Evolutionary conservation across 2,113 vertebrate genomes (phyloP), one percentile per base, ranked within the genome.

Genomic region (Ailuropoda melanoleuca): DNA sequence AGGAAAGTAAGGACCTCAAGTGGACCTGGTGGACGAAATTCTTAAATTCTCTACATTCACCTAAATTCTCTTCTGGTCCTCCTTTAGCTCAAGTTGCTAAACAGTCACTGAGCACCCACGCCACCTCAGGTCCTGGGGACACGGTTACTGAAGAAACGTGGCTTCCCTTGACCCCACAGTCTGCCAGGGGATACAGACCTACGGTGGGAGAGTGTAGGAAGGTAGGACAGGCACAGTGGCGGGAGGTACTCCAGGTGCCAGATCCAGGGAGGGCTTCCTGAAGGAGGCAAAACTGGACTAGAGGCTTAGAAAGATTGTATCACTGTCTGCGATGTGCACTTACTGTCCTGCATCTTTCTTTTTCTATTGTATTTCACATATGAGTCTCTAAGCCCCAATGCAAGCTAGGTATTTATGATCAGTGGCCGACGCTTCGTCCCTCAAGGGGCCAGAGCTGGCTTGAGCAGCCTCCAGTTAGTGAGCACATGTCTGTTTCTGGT

Each of bases 21-120:
- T 17, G 37, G 56, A 66, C 23, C 34, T 8, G 10, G 18, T 50
- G 6, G 72, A 85, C 53, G n/a, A 48, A 53, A 19, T 64, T 84
- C 56, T 80, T 77, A 82, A 21, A 39, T 43, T 90, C 62, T 82
- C 78, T 46, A 31, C 81, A 37, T 90, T 75, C 77, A 53, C 21
- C 77, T 70, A 82, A 21, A 23, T 89, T 95, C 14, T 62, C 62
- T 64, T 62, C 29, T 53, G 75, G n/a, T 85, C 68, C n/a, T 80
- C 12, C 6, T 24, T 89, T 46, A 48, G 80, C 77, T 88, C 56
- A 12, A 8, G 46, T 39, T 43, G 37, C n/a, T 68, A 56, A 88
- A 46, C 31, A 37, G 29, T 48, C 81, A 43, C n/a, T 37, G 43
- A 72, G 21, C 34, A 24, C 48, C 37, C 37, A 21, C 55, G 29